These are phyloP conservation scores for Frieseomelitta varia DNA, from an alignment of 1,140 invertebrate genomes.

Conservation along the genomic window DNA sequence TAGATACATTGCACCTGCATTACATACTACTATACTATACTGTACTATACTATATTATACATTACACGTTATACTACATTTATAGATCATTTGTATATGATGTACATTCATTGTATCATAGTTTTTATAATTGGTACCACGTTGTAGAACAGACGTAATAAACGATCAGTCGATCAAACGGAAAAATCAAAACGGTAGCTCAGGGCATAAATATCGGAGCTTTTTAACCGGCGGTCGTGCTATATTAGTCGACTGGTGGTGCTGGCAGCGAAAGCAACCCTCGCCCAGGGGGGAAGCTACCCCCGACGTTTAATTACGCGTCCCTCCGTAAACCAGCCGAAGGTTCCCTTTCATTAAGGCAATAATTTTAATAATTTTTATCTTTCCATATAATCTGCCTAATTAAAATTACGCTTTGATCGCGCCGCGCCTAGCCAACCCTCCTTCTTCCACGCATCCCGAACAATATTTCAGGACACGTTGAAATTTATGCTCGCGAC, in stretches of 20 bases:
- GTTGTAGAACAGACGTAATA: no score
- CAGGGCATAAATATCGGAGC: constrained; percentile 7
- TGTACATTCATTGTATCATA: no score
- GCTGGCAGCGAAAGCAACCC: constrained; percentile 65
- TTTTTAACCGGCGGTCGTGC: constrained; percentile 43
- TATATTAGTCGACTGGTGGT: constrained; percentile 38
- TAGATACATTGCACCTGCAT: no score
- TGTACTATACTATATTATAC: no score
- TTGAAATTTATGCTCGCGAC: constrained; percentile 30
- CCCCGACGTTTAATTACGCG: constrained; percentile 81
- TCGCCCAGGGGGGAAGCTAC: constrained; percentile 70
- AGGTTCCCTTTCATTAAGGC: constrained; percentile 82
- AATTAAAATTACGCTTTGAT: constrained; percentile 83
- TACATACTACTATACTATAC: no score
- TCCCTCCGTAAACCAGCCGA: constrained; percentile 71
- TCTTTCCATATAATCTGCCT: constrained; percentile 82
- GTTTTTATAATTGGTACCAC: no score
- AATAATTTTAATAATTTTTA: constrained; percentile 84
- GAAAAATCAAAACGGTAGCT: not conserved
- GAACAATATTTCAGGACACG: constrained; percentile 55
- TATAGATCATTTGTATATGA: no score
- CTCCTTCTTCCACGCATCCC: constrained; percentile 50
- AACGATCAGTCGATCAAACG: not conserved
- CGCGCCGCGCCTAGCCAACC: constrained; percentile 69
- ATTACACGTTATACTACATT: no score